Percentiles rank a stretch among this genome's conserved stretches.
These are phyloP conservation scores for Phalanger gymnotis DNA, from an alignment of 2,797 vertebrate genomes.

Conservation along the genomic window DNA sequence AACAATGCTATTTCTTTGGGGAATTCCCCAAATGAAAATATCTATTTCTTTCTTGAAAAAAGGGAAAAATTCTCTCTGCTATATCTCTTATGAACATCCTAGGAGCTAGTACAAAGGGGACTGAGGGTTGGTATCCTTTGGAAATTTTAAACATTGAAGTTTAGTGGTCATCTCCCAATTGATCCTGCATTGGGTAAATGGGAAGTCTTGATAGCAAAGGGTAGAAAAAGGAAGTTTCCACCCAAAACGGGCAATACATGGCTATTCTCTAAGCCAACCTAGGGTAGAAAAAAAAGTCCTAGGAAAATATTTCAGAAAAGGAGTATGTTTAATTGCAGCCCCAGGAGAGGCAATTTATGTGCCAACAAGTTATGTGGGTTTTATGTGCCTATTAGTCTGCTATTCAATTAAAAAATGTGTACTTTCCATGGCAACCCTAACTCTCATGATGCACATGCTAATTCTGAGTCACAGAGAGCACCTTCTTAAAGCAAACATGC, in stretches of 20 bases:
- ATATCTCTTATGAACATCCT: background rate
- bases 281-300: constrained; percentile 42
- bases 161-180: background rate
- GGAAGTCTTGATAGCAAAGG: background rate
- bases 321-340: constrained; percentile 80
- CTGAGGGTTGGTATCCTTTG: background rate
- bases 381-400: constrained; percentile 84
- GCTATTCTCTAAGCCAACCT: constrained; percentile 67
- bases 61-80: background rate
- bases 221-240: background rate
- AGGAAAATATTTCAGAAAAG: constrained; percentile 76
- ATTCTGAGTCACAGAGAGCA: constrained; percentile 76
- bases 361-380: constrained; percentile 81
- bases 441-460: constrained; percentile 75
- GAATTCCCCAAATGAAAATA: background rate
- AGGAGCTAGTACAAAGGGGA: constrained; percentile 25
- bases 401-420: constrained; percentile 85
- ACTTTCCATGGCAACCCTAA: constrained; percentile 79
- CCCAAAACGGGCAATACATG: background rate
- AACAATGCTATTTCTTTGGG: background rate
- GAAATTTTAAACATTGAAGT: background rate
- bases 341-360: constrained; percentile 81
- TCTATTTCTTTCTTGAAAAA: constrained; percentile 18
- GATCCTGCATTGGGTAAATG: background rate
- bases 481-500: constrained; percentile 79